Evolutionary conservation across 2,113 vertebrate species (phyloP), one percentile per base, ranked within the genome.

Genomic region (Sylvietta virens): DNA sequence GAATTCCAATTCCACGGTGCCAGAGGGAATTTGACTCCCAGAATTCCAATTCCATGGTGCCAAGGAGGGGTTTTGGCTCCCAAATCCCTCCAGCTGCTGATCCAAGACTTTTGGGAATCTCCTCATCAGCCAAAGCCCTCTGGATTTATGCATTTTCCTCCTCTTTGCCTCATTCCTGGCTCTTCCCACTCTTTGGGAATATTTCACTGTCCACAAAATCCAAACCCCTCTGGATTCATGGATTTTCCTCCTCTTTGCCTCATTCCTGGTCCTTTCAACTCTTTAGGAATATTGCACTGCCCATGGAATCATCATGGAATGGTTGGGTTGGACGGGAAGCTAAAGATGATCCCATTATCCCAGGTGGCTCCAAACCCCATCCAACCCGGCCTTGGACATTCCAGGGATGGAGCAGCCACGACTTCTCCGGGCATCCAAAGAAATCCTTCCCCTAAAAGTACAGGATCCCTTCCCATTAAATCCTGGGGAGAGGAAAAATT

Each of bases 401-500:
- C n/a, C 74, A 62, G 9, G 71, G 42, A 66, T 11, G 30, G 44
- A 14, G 1, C 18, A 24, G 6, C 81, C 48, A 19, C 3, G 1
- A 22, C 4, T 74, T 28, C 28, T 18, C 24, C 11, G 0, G 18
- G 13, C 1, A 35, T 71, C 65, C 85, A 8, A 13, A 37, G 3
- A 19, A 48, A 35, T 27, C 56, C 40, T 57, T 54, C 10, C 30
- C 80, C 10, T 1, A 13, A 26, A 31, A 64, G 3, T 2, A 4
- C 3, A 39, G 27, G 37, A 69, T n/a, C 54, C 37, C 4, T 45
- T 48, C 80, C 70, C 42, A 30, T 4, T 10, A 14, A 15, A 47
- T 20, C 26, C 35, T 2, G 5, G 4, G 0, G 10, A 27, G 5
- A 24, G 5, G 13, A 33, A 33, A 23, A 45, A 53, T 11, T 15